Percentiles rank a stretch among this genome's conserved stretches.
Conservation (phyloP, 1,140 invertebrate genomes). For the Drosophila sechellia region DNA sequence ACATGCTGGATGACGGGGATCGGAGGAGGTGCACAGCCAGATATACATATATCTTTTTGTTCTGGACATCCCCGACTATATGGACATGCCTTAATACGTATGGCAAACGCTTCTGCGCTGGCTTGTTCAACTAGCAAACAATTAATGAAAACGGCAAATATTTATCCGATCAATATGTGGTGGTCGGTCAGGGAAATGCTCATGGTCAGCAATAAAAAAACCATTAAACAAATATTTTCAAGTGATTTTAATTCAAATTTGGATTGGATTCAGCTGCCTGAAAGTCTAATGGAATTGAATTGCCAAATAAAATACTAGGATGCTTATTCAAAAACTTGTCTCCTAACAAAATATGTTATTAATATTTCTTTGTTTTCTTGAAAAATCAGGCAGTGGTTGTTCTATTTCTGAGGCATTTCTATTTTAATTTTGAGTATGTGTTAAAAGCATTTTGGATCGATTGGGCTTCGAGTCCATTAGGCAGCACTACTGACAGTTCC, state of each 20-base stretch:
- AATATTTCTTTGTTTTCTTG: not conserved
- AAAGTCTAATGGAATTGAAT: not conserved
- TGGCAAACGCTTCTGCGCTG: conserved; percentile 13
- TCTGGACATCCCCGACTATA: not conserved
- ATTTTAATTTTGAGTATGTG: too few relatives aligned
- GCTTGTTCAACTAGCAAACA: conserved; percentile 19
- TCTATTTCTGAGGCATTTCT: too few relatives aligned
- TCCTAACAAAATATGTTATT: too few relatives aligned
- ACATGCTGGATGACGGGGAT: not conserved
- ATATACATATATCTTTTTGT: conserved; percentile 17
- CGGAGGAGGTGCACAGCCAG: not conserved
- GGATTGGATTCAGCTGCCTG: not conserved
- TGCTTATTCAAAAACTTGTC: not conserved
- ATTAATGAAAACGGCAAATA: conserved; percentile 20
- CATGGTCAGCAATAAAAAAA: conserved; percentile 5
- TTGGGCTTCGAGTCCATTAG: conserved; percentile 39
- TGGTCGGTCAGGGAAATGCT: not conserved
- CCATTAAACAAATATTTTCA: conserved; percentile 11
- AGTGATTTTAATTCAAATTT: not conserved
- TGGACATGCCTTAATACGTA: conserved; percentile 17
- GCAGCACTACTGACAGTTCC: conserved; percentile 25
- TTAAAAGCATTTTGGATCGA: conserved; percentile 20
- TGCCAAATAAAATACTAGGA: not conserved
- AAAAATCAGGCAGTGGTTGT: too few relatives aligned
- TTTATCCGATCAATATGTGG: conserved; percentile 4